Evolutionary conservation across 2,113 vertebrate species (phyloP), one percentile per base, ranked within the genome.

Genomic region (Rissa tridactyla): DNA sequence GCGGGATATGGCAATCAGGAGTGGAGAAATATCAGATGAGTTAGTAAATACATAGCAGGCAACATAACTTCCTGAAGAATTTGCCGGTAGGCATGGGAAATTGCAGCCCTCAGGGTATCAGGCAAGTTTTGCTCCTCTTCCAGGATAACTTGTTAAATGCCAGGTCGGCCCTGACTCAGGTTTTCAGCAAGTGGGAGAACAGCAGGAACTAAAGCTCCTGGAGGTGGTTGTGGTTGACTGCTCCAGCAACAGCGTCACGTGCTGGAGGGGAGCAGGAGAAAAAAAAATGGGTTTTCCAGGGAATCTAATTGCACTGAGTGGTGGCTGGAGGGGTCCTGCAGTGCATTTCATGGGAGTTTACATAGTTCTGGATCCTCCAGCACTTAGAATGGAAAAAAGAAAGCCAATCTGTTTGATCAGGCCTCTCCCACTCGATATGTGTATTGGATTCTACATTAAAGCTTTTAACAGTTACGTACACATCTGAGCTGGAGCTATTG

Each of bases 321-420:
- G 79, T 64, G 83, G 68, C 49, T 86, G 88, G 80, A 82, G 73
- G 88, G 77, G 65, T 92, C 57, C 83, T 91, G 49, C 94, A 90
- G 73, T 65, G 82, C 76, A 94, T 95, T 97, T 96, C 13, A 3
- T 0, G 5, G n/a, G 76, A 96, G 96, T 98, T 98, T 97, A 98
- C 91, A 89, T 96, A 94, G 92, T 94, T 97, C 97, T 96, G 96
- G 94, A 97, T 98, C 93, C 96, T 95, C 92, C 92, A 29, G 95
- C 93, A 95, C 79, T 92, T 95, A 98, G 96, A 98, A 98, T 90
- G 70, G 96, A 96, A 97, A 97, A 96, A 97, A 97, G 96, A 97
- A 98, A 98, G 93, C 87, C 96, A 97, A 98, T 98, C 96, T 97
- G 97, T 98, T 98, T 98, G 98, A 98, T 98, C 98, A 98, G 96